Evolutionary conservation across 2,888 invertebrate species (phyloP).

Genomic region (Dasypolia templi): DNA sequence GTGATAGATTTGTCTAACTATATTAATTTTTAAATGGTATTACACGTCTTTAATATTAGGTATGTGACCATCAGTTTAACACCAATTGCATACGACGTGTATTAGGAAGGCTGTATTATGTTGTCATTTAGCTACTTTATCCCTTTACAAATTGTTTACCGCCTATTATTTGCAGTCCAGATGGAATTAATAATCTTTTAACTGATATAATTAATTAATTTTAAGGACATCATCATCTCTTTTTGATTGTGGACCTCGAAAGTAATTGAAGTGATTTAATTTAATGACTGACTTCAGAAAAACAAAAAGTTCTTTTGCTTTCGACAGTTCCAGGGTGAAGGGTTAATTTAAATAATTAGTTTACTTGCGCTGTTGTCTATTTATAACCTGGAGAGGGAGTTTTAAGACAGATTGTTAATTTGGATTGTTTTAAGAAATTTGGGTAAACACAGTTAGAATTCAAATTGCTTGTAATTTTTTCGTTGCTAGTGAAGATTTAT

Average conservation of each 20-base stretch:
- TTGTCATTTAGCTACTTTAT: no score
- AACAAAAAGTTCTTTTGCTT: constrained; percentile 60
- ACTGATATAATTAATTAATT: constrained; percentile 30
- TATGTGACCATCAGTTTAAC: not conserved
- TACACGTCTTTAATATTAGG: not conserved
- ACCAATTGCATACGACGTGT: not conserved
- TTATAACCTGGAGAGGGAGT: constrained; percentile 6
- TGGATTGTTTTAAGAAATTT: not conserved
- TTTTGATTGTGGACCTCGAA: constrained; percentile 40
- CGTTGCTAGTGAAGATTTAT: not conserved
- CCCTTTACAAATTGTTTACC: not conserved
- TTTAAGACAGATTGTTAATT: constrained; percentile 36
- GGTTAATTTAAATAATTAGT: constrained; percentile 51
- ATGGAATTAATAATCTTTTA: constrained; percentile 25
- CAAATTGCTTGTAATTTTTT: not conserved
- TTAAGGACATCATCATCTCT: constrained; percentile 25
- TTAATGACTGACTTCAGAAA: constrained; percentile 44
- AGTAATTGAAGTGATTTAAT: constrained; percentile 52
- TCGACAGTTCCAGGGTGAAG: constrained; percentile 50
- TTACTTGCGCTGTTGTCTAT: constrained; percentile 30
- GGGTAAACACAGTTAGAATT: not conserved
- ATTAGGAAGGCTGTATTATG: not conserved
- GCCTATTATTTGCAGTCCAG: not conserved
- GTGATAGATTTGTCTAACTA: not conserved
- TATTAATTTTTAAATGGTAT: not conserved